Evolutionary conservation across 2,888 invertebrate species (phyloP).

Genomic region (Sussaba pulchella): DNA sequence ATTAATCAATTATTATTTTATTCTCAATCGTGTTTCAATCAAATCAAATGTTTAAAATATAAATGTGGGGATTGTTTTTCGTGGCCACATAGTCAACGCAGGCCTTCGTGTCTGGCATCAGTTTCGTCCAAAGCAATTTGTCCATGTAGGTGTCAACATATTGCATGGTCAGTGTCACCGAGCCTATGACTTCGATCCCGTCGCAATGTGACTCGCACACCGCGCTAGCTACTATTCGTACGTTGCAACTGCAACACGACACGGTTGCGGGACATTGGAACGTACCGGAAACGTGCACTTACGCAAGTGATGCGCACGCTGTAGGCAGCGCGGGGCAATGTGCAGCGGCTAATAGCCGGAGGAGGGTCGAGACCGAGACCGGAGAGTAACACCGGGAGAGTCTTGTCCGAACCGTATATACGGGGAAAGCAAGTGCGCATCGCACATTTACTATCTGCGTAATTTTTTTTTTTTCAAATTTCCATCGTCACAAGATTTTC

Average conservation of each 20-base stretch:
- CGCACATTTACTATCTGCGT: slow-evolving; percentile 10
- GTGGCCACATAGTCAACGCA: too few species aligned
- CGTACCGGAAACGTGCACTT: slow-evolving; percentile 67
- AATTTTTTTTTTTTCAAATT: background rate
- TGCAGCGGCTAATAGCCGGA: slow-evolving; percentile 48
- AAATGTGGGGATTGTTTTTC: too few species aligned
- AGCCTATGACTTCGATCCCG: slow-evolving; percentile 40
- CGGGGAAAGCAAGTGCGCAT: slow-evolving; percentile 8
- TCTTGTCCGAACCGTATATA: slow-evolving; percentile 4
- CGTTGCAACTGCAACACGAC: slow-evolving; percentile 50
- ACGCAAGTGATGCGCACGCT: slow-evolving; percentile 67
- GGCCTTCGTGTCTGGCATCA: slow-evolving; percentile 19
- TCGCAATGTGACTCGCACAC: background rate
- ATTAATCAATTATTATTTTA: too few species aligned
- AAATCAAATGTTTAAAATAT: too few species aligned
- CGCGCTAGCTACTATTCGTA: slow-evolving; percentile 15
- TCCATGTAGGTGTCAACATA: slow-evolving; percentile 7
- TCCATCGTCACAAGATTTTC: background rate
- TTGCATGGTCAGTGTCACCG: slow-evolving; percentile 25
- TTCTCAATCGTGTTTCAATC: too few species aligned
- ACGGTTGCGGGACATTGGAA: slow-evolving; percentile 65
- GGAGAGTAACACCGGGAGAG: slow-evolving; percentile 40
- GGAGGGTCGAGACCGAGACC: slow-evolving; percentile 48
- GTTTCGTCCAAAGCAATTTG: slow-evolving; percentile 36
- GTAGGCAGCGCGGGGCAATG: slow-evolving; percentile 59